phyloP scores from a whole-genome alignment of 2,113 vertebrate species.

The Leptocoma aspasia region DNA sequence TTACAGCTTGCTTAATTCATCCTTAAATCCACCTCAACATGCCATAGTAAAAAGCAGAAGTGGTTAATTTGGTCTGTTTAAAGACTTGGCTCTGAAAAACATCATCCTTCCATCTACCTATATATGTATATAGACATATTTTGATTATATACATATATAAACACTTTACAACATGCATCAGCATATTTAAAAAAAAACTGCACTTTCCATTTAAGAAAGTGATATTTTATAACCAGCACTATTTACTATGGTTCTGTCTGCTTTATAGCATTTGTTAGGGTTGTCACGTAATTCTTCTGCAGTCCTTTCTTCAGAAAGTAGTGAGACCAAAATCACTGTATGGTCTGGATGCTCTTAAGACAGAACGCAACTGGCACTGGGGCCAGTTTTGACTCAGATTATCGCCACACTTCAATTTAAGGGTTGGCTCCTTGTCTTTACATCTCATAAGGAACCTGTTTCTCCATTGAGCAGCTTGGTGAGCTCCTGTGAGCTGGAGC shows the following conservation, averaged over 20 bases:
- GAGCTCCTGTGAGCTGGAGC: neutral
- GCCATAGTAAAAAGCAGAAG: neutral
- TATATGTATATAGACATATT: neutral
- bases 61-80: neutral
- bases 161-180: neutral
- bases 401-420: fast-evolving
- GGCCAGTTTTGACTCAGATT: neutral
- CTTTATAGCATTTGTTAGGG: neutral
- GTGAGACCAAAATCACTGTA: fast-evolving
- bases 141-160: neutral
- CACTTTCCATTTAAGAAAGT: neutral
- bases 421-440: neutral
- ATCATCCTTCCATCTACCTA: neutral
- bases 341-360: neutral
- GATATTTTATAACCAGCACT: neutral
- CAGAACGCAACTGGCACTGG: neutral
- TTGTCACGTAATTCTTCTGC: neutral
- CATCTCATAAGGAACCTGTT: fast-evolving
- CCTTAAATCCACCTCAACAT: conserved; percentile 17
- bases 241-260: neutral
- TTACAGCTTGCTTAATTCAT: conserved; percentile 50
- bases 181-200: neutral
- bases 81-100: neutral
- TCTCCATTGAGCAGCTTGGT: fast-evolving
- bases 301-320: neutral